Evolutionary conservation across 2,888 invertebrate genomes (phyloP), one percentile per base, ranked within the genome.

Genomic region (Crocallis elinguaria): DNA sequence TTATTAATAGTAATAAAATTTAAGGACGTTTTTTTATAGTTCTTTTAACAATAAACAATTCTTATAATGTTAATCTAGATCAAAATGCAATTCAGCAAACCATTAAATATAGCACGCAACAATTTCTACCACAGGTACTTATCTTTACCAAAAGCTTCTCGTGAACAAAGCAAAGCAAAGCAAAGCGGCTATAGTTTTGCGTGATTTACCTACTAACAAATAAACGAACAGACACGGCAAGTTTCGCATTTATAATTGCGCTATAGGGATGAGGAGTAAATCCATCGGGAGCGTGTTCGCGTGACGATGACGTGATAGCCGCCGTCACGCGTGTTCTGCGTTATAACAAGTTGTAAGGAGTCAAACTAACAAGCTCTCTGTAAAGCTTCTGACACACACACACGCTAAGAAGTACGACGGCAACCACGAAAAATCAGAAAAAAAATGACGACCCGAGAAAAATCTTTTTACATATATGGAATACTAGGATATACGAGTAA

Each of bases 301-400:
- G 88, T 89, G 90, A 80, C 77, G 84, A 86, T 86, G 80, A 82
- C 83, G 82, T 82, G 89, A 87, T 88, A 88, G 70, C 73, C 63
- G 69, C 69, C 84, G 86, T 89, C 89, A 88, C 87, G 88, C 88
- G 83, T 86, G 88, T 85, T 79, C 79, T 69, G 69, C 77, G 64
- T 80, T 86, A 86, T 85, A 87, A 86, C 86, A 84, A 85, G 70
- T 84, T 85, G 82, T 81, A 81, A 81, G 77, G 67, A 75, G 76
- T 72, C 75, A 73, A 84, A 83, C 84, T 83, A 87, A 86, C 87
- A 84, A 87, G 83, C 81, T 69, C 67, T 29, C 38, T 45, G 44
- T 45, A 45, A 45, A 44, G 41, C 25, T n/a, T 3, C 21, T 29
- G 41, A 29, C 43, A 51, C 51, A 55, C 54, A 11, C 12, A 44